Evolutionary conservation across 92 coral and sea anemone species (phyloP).

Genomic region (Zoanthus sociatus): DNA sequence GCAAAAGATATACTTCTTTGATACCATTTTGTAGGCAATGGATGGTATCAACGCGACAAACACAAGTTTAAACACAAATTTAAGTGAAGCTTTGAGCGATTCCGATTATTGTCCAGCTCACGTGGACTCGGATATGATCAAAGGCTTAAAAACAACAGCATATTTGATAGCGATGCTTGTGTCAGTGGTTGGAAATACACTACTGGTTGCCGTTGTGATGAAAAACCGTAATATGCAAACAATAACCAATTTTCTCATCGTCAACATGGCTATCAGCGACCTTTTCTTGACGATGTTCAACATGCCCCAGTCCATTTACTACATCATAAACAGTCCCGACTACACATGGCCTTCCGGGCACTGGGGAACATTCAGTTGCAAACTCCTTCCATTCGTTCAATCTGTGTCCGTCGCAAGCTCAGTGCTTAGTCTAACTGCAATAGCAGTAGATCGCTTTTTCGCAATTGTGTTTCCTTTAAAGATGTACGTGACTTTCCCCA

Average conservation of each 20-base stretch:
- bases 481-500: constrained; percentile 71
- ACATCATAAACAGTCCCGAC: constrained; percentile 22
- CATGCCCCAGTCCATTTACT: constrained; percentile 67
- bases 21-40: background rate
- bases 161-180: constrained; percentile 65
- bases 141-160: constrained; percentile 38
- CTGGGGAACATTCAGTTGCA: constrained; percentile 66
- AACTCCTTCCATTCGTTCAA: constrained; percentile 76
- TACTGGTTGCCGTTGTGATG: constrained; percentile 77
- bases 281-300: constrained; percentile 72
- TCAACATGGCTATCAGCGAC: constrained; percentile 90
- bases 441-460: constrained; percentile 82
- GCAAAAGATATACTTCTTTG: background rate
- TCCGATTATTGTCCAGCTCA: background rate
- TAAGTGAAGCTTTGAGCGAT: background rate
- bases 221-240: constrained; percentile 82
- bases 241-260: constrained; percentile 84
- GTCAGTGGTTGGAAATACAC: constrained; percentile 73
- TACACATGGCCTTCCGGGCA: constrained; percentile 58
- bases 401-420: constrained; percentile 80
- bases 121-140: constrained; percentile 2
- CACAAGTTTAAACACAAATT: background rate
- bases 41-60: background rate
- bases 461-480: constrained; percentile 80
- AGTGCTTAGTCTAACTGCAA: constrained; percentile 77